These are phyloP conservation scores for Daktulosphaira vitifoliae DNA, from an alignment of 1,140 invertebrate genomes.

Conservation along the genomic window DNA sequence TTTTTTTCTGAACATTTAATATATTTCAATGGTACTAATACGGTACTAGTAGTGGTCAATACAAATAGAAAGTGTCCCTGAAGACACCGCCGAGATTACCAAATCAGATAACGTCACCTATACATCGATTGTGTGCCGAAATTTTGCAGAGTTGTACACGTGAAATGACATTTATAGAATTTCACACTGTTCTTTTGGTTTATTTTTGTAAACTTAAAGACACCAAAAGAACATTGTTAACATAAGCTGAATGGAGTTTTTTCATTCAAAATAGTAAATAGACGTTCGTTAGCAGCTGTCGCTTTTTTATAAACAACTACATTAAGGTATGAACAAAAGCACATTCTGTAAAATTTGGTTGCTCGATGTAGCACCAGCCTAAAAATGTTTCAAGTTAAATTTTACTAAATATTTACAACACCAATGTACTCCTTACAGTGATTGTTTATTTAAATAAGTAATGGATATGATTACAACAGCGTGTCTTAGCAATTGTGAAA, in stretches of 20 bases:
- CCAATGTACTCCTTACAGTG: too few relatives aligned
- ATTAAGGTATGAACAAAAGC: too few relatives aligned
- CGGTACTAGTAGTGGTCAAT: too few relatives aligned
- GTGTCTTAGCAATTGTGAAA: too few relatives aligned
- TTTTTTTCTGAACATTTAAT: too few relatives aligned
- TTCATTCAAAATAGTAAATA: slow-evolving; percentile 10
- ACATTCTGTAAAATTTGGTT: too few relatives aligned
- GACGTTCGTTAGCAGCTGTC: background rate
- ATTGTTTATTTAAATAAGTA: too few relatives aligned
- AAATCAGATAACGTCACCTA: slow-evolving; percentile 20
- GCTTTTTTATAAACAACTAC: background rate
- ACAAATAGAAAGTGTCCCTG: background rate
- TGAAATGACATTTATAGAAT: slow-evolving; percentile 19
- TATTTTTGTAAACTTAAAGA: background rate
- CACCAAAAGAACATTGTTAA: background rate
- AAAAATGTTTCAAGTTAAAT: too few relatives aligned
- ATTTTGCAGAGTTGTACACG: background rate
- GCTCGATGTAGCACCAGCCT: too few relatives aligned
- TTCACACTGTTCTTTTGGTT: slow-evolving; percentile 3
- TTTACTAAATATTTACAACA: too few relatives aligned
- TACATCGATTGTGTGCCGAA: background rate
- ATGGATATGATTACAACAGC: too few relatives aligned
- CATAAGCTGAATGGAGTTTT: background rate
- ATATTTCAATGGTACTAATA: too few relatives aligned
- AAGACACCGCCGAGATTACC: background rate